These are phyloP conservation scores for Zygaena filipendulae DNA, from an alignment of 2,888 invertebrate species.

Conservation along the genomic window DNA sequence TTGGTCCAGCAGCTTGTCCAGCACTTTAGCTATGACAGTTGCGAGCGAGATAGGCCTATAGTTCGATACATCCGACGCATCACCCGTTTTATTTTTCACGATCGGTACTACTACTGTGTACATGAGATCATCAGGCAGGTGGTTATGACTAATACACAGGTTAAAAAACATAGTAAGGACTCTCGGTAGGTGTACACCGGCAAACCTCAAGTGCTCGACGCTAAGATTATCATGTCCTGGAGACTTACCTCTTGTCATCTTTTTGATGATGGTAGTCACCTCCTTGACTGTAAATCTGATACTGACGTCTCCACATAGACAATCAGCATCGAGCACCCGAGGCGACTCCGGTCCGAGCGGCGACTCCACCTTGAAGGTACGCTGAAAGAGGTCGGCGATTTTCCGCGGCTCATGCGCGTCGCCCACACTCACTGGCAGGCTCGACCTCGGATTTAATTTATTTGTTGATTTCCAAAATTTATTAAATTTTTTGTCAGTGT, in stretches of 20 bases:
- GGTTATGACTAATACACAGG: too few relatives aligned
- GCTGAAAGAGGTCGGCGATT: slow-evolving; percentile 7
- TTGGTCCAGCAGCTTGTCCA: slow-evolving; percentile 15
- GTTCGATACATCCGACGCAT: slow-evolving; percentile 11
- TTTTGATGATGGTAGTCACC: slow-evolving; percentile 2
- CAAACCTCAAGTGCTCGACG: slow-evolving; percentile 15
- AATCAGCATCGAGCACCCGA: neutral
- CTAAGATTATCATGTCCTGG: slow-evolving; percentile 14
- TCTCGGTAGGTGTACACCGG: slow-evolving; percentile 12
- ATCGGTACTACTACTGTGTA: slow-evolving; percentile 15
- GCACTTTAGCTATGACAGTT: slow-evolving; percentile 15
- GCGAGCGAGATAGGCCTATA: slow-evolving; percentile 18
- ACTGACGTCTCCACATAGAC: neutral
- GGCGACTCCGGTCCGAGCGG: neutral
- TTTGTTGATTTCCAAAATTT: slow-evolving; percentile 13
- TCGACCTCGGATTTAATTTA: slow-evolving; percentile 6
- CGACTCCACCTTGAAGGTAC: slow-evolving; percentile 5
- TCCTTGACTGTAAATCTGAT: slow-evolving; percentile 2
- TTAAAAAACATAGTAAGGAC: slow-evolving; percentile 12
- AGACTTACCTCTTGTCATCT: slow-evolving; percentile 11
- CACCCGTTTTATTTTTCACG: slow-evolving; percentile 17
- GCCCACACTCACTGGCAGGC: slow-evolving; percentile 13
- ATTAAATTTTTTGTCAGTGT: slow-evolving; percentile 6
- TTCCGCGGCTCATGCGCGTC: slow-evolving; percentile 6
- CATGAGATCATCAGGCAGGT: slow-evolving; percentile 7